Conservation (phyloP, 2,113 vertebrate genomes). For the Aegithalos caudatus region DNA sequence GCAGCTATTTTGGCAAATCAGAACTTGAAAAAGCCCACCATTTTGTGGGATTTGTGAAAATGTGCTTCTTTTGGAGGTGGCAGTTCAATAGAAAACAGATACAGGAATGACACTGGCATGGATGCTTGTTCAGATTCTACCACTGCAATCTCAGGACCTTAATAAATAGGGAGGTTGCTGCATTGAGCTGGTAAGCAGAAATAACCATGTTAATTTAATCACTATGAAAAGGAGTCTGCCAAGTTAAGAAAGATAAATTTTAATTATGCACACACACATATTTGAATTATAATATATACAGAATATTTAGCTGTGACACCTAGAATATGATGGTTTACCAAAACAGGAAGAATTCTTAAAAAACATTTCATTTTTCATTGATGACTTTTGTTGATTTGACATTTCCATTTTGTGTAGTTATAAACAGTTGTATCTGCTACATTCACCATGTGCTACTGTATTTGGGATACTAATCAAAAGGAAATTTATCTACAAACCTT, state of each 20-base stretch:
- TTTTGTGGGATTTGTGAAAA: conserved; percentile 32
- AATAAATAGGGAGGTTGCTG: not conserved
- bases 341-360: not conserved
- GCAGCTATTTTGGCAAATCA: not conserved
- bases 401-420: not conserved
- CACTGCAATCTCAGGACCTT: not conserved
- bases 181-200: conserved; percentile 23
- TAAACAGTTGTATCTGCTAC: not conserved
- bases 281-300: not conserved
- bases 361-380: not conserved
- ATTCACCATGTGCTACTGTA: not conserved
- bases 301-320: not conserved
- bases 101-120: not conserved
- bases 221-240: not conserved
- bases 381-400: not conserved
- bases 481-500: not conserved
- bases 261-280: not conserved
- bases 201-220: conserved; percentile 35
- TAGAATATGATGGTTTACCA: not conserved
- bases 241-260: conserved; percentile 38
- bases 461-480: not conserved
- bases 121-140: not conserved
- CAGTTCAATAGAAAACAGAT: not conserved
- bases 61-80: not conserved
- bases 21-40: conserved; percentile 9